Evolutionary conservation across 2,888 invertebrate species (phyloP).

Genomic region (Philereme transversata): DNA sequence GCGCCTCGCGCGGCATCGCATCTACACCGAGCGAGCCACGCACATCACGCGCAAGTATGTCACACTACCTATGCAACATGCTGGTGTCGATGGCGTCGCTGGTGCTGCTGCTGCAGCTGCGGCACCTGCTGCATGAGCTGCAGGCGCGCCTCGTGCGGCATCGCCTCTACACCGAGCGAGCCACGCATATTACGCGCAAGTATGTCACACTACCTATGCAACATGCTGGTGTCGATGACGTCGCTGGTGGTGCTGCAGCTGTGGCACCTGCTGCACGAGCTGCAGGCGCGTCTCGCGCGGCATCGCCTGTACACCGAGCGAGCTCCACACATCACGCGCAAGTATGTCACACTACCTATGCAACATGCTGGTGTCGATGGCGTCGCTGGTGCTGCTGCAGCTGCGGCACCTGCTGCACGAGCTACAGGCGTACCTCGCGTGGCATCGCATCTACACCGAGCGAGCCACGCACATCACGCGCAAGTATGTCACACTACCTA

Average conservation of each 20-base stretch:
- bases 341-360: no score
- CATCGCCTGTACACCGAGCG: slow-evolving; percentile 93
- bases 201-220: no score
- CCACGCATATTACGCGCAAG: slow-evolving; percentile 62
- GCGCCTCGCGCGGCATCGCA: slow-evolving; percentile 90
- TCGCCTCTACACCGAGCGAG: slow-evolving; percentile 91
- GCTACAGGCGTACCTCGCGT: slow-evolving; percentile 90
- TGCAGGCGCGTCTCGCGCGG: slow-evolving; percentile 90
- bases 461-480: slow-evolving; percentile 81
- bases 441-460: slow-evolving; percentile 92
- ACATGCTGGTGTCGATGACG: slow-evolving; percentile 95
- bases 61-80: no score
- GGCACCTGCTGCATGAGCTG: slow-evolving; percentile 92
- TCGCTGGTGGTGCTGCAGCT: slow-evolving; percentile 95
- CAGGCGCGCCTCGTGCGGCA: slow-evolving; percentile 91
- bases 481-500: no score
- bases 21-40: slow-evolving; percentile 90
- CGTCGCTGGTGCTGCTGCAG: slow-evolving; percentile 95
- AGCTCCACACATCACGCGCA: slow-evolving; percentile 66
- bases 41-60: slow-evolving; percentile 23
- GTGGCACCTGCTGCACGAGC: slow-evolving; percentile 92
- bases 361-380: slow-evolving; percentile 95
- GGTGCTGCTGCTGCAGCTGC: slow-evolving; percentile 94
- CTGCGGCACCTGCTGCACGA: slow-evolving; percentile 92
- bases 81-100: slow-evolving; percentile 95